phyloP scores from a whole-genome alignment of 2,888 invertebrate species.

The Sturmia bella region DNA sequence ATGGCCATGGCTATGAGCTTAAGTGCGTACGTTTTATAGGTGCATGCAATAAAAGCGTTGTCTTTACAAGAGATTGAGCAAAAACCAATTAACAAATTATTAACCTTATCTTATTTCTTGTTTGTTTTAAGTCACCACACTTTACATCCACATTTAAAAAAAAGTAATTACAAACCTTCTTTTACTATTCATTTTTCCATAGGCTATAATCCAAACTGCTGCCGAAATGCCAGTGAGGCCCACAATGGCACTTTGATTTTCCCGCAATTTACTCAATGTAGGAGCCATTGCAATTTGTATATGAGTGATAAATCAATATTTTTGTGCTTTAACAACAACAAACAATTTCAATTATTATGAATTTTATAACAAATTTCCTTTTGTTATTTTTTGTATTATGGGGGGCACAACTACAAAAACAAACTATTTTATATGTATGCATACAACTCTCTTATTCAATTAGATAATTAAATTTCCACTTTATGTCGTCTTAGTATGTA shows the following conservation, averaged over 20 bases:
- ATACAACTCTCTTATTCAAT: constrained; percentile 31
- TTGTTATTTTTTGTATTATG: constrained; percentile 23
- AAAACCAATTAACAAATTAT: no score
- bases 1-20: no score
- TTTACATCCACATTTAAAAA: no score
- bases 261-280: constrained; percentile 88
- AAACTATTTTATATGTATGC: constrained; percentile 13
- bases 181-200: constrained; percentile 83
- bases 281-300: constrained; percentile 85
- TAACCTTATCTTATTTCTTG: no score
- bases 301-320: constrained; percentile 59
- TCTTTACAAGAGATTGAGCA: no score
- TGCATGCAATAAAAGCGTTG: no score
- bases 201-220: constrained; percentile 84
- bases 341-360: constrained; percentile 38
- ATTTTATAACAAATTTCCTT: constrained; percentile 35
- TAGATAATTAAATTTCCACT: constrained; percentile 55
- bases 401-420: not conserved
- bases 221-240: constrained; percentile 86
- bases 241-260: constrained; percentile 84
- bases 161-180: constrained; percentile 78
- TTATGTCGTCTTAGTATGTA: constrained; percentile 23
- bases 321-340: not conserved
- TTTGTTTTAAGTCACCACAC: no score
- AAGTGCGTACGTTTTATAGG: no score